Evolutionary conservation across 2,888 invertebrate genomes (phyloP), one percentile per base, ranked within the genome.

Genomic region (Molorchus minor): DNA sequence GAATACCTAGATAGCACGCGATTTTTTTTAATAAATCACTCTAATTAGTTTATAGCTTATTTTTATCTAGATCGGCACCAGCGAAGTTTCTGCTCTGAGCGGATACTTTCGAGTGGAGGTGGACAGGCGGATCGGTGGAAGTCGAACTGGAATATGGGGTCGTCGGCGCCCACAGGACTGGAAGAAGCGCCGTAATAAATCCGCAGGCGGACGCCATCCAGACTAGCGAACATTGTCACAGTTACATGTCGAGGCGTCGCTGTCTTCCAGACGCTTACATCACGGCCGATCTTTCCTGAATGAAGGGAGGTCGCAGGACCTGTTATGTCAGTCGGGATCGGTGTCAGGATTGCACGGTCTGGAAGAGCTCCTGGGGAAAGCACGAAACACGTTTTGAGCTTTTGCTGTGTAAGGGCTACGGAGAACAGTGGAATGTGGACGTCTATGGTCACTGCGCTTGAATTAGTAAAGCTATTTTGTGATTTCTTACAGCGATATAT

Each of bases 171-270:
- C 63, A 69, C 62, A 69, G 65, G 77, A 76, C 78, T 77, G 72
- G 73, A 69, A 65, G 70, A 71, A 76, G 75, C 76, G 77, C 73
- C 76, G 75, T 71, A 71, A 73, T 76, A 75, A 76, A 77, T 76
- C 73, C 69, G 62, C 65, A 68, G 71, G 69, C 72, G 72, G 77
- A 72, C 76, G 76, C 76, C 76, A 75, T 70, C 74, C 68, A 68
- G 75, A 70, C 76, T 76, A 72, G 72, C 73, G 73, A 74, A 71
- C 75, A 76, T 76, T 75, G 76, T 77, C 75, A 76, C 77, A 76
- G 74, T 71, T 74, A 72, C 71, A 61, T 60, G 51, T 49, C 51
- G 49, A 58, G 41, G 58, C 43, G 43, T 43, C 29, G 45, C 45
- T 8, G 30, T 4, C 29, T 16, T 45, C 45, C 45, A 45, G 45